A percentile compares a stretch with the other conserved stretches of the same genome.
These are phyloP conservation scores for Glaucomys volans DNA, from an alignment of 2,113 vertebrate species.

Conservation along the genomic window DNA sequence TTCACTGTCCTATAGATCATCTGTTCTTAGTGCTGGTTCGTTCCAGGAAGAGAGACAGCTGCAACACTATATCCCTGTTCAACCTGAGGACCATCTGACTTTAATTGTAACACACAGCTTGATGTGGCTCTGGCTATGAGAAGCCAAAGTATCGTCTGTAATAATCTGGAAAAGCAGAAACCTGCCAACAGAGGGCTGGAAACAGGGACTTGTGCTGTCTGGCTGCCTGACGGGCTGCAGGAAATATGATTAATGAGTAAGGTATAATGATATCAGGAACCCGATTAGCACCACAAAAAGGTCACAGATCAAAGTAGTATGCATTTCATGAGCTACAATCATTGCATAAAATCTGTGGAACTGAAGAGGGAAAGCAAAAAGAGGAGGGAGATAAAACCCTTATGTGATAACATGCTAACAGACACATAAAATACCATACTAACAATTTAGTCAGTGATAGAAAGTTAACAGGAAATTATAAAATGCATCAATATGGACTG, in stretches of 20 bases:
- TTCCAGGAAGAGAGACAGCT: slow-evolving; percentile 91
- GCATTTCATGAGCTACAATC: slow-evolving; percentile 91
- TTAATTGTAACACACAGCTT: slow-evolving; percentile 93
- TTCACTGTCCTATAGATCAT: slow-evolving; percentile 88
- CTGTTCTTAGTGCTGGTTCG: slow-evolving; percentile 86
- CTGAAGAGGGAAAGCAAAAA: slow-evolving; percentile 85
- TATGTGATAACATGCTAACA: slow-evolving; percentile 78
- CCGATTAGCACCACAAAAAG: slow-evolving; percentile 96
- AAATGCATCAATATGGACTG: slow-evolving; percentile 45
- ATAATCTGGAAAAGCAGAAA: slow-evolving; percentile 91
- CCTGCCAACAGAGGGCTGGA: slow-evolving; percentile 89
- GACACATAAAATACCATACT: slow-evolving; percentile 73
- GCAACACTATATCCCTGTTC: slow-evolving; percentile 89
- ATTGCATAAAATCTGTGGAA: slow-evolving; percentile 83
- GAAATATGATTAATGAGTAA: slow-evolving; percentile 97
- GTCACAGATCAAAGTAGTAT: slow-evolving; percentile 96
- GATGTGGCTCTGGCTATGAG: slow-evolving; percentile 89
- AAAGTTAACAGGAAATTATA: slow-evolving; percentile 74
- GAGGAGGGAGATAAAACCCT: slow-evolving; percentile 74
- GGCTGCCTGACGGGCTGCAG: slow-evolving; percentile 88
- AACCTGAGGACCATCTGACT: slow-evolving; percentile 93
- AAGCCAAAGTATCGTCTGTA: slow-evolving; percentile 90
- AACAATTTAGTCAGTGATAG: slow-evolving; percentile 62
- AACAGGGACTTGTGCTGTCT: slow-evolving; percentile 88
- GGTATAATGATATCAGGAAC: slow-evolving; percentile 95